A percentile compares a stretch with the other conserved stretches of the same genome.
These are phyloP conservation scores for Furcula furcula DNA, from an alignment of 2,888 invertebrate genomes.

Conservation along the genomic window DNA sequence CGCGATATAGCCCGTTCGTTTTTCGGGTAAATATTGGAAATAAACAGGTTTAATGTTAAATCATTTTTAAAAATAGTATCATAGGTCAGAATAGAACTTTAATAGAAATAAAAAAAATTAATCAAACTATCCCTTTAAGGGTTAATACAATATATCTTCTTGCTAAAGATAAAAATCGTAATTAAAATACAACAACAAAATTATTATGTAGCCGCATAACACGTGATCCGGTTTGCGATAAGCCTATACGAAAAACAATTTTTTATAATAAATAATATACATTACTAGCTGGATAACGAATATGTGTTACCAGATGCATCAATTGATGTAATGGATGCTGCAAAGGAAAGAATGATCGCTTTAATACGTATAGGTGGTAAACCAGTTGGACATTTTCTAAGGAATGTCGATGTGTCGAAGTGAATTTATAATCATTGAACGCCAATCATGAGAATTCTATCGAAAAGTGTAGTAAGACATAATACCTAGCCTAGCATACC, in stretches of 20 bases:
- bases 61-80: no score
- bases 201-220: conserved; percentile 18
- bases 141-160: no score
- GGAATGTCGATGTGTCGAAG: neutral
- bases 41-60: no score
- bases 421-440: neutral
- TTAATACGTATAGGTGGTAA: conserved; percentile 11
- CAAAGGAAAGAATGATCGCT: conserved; percentile 8
- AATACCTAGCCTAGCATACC: no score
- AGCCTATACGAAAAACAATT: conserved; percentile 11
- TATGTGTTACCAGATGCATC: neutral
- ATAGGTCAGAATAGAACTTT: no score
- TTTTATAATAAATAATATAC: conserved; percentile 6
- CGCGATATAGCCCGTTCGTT: no score
- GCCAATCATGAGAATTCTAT: neutral
- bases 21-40: no score
- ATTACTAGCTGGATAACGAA: conserved; percentile 5
- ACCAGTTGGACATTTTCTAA: conserved; percentile 12
- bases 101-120: no score
- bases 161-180: conserved; percentile 24
- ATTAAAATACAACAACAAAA: conserved; percentile 25
- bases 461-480: no score
- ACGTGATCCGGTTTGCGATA: conserved; percentile 12
- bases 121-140: no score
- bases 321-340: conserved; percentile 13